These are phyloP conservation scores for Vespertilio murinus DNA, from an alignment of 2,797 vertebrate species.

Conservation along the genomic window DNA sequence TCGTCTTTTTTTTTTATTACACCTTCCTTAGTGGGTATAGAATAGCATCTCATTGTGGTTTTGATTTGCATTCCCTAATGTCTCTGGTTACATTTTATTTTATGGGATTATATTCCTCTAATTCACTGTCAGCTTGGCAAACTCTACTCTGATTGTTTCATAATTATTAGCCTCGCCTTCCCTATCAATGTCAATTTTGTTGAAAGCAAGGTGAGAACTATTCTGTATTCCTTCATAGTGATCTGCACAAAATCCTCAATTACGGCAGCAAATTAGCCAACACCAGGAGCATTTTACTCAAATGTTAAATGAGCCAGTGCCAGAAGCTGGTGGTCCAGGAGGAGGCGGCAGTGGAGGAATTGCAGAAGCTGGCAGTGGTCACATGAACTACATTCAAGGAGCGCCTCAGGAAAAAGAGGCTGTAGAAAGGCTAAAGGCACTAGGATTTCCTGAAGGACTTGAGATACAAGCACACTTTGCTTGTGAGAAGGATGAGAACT, in stretches of 20 bases:
- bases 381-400: constrained; percentile 97
- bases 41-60: neutral
- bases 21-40: neutral
- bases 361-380: constrained; percentile 88
- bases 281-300: constrained; percentile 98
- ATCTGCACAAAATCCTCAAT: neutral
- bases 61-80: constrained; percentile 24
- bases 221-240: neutral
- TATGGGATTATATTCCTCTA: neutral
- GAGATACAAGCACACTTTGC: no score
- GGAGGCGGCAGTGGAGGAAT: constrained; percentile 82
- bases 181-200: neutral
- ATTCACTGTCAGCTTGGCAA: neutral
- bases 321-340: constrained; percentile 87
- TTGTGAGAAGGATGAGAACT: no score
- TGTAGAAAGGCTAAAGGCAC: constrained; percentile 89
- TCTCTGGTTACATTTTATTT: neutral
- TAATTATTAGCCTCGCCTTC: constrained; percentile 11
- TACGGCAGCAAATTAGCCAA: constrained; percentile 93
- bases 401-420: constrained; percentile 98
- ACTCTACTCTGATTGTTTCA: neutral
- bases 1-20: neutral
- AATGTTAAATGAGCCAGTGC: constrained; percentile 95
- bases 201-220: neutral
- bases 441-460: no score